Conservation (phyloP, 2,113 vertebrate species). For the Ailuropoda melanoleuca region DNA sequence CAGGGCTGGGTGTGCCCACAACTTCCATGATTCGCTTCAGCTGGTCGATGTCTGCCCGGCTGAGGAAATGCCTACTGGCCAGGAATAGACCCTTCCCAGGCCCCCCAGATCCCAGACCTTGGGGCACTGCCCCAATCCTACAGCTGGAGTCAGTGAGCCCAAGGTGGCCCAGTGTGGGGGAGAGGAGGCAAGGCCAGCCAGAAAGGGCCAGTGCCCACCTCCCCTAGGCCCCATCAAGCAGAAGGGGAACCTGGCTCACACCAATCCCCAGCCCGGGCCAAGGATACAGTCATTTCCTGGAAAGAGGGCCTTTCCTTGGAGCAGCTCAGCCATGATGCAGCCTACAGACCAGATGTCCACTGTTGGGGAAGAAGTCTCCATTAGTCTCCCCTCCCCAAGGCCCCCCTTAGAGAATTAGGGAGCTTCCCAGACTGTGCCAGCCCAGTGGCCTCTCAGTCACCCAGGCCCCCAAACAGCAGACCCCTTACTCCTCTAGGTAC, state of each 20-base stretch:
- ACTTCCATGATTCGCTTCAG: constrained; percentile 99
- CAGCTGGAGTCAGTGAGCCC: neutral
- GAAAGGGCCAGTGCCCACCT: neutral
- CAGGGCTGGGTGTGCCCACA: constrained; percentile 95
- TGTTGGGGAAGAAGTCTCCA: constrained; percentile 70
- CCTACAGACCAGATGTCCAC: constrained; percentile 99
- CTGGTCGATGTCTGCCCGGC: constrained; percentile 94
- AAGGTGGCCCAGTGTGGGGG: neutral
- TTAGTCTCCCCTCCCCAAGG: neutral
- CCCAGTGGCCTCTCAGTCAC: neutral
- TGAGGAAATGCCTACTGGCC: constrained; percentile 79
- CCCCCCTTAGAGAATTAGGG: neutral
- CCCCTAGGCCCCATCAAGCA: neutral
- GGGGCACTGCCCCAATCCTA: neutral
- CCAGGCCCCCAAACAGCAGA: neutral
- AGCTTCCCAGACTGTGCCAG: neutral
- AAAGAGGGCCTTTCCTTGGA: constrained; percentile 97
- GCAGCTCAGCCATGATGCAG: constrained; percentile 98
- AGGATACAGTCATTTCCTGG: constrained; percentile 99
- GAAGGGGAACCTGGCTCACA: too few species aligned
- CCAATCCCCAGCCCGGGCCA: constrained; percentile 52
- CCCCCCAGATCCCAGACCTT: neutral
- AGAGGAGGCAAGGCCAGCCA: neutral
- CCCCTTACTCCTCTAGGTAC: neutral
- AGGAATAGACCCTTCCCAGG: neutral